These are phyloP conservation scores for Chionomys nivalis DNA, from an alignment of 2,113 vertebrate species.

Conservation along the genomic window DNA sequence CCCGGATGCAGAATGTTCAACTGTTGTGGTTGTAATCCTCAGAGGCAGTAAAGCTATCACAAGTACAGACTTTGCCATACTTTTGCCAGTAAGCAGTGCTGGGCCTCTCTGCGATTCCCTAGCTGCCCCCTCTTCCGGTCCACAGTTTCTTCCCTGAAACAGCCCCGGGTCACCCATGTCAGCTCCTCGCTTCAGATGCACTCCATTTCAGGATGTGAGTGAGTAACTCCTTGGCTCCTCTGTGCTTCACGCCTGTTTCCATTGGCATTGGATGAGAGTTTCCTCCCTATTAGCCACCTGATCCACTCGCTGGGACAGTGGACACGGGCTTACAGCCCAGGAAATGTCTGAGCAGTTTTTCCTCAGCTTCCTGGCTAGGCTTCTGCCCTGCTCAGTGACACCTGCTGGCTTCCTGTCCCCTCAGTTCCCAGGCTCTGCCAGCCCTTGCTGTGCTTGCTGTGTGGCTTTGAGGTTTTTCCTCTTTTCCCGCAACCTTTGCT, in stretches of 20 bases:
- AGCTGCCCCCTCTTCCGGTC: neutral
- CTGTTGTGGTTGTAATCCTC: neutral
- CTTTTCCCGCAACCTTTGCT: neutral
- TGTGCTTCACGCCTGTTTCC: neutral
- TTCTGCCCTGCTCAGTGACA: neutral
- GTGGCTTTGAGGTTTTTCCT: neutral
- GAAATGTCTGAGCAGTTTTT: neutral
- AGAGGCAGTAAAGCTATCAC: neutral
- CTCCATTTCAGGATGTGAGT: neutral
- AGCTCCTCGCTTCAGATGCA: neutral
- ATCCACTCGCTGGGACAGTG: neutral
- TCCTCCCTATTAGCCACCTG: neutral
- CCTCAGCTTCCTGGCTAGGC: neutral
- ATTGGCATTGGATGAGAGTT: slow-evolving; percentile 6
- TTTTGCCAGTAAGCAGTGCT: neutral
- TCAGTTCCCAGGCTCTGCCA: neutral
- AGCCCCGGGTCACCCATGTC: neutral
- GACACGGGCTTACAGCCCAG: slow-evolving; percentile 5
- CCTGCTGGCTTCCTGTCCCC: neutral
- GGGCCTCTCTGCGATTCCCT: neutral
- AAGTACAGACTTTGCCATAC: neutral
- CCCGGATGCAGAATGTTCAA: neutral
- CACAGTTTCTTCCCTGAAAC: neutral
- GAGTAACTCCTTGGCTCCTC: neutral
- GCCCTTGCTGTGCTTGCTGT: neutral